Percentiles rank a stretch among this genome's conserved stretches.
Conservation (phyloP, 2,113 vertebrate species). For the Forbesichthys agassizii region DNA sequence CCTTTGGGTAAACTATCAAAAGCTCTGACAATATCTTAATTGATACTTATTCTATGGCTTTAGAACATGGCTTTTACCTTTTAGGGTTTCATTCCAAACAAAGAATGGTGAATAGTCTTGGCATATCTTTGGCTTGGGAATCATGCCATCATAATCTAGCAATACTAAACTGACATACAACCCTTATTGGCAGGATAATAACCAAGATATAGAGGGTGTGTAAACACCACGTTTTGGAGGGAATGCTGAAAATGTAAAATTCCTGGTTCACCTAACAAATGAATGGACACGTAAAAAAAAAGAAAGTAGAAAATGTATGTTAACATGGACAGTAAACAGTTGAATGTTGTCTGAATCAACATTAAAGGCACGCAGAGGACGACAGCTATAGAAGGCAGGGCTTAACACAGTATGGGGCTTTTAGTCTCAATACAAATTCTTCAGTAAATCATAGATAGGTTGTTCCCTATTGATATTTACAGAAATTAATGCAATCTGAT, state of each 20-base stretch:
- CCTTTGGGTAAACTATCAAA: slow-evolving; percentile 6
- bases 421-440: slow-evolving; percentile 41
- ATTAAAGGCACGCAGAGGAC: slow-evolving; percentile 49
- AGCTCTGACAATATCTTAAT: slow-evolving; percentile 22
- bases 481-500: slow-evolving; percentile 35
- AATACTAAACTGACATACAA: not conserved
- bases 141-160: slow-evolving; percentile 18
- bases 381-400: not conserved
- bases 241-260: slow-evolving; percentile 18
- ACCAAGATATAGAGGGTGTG: not conserved
- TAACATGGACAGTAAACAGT: slow-evolving; percentile 6
- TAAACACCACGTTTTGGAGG: slow-evolving; percentile 16
- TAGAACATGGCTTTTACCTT: slow-evolving; percentile 44
- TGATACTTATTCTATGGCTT: slow-evolving; percentile 20
- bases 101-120: slow-evolving; percentile 3
- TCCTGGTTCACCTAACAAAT: not conserved
- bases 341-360: slow-evolving; percentile 51
- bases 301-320: not conserved
- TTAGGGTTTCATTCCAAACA: not conserved
- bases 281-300: slow-evolving; percentile 12
- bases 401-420: slow-evolving; percentile 13
- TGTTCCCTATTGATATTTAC: slow-evolving; percentile 23
- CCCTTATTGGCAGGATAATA: slow-evolving; percentile 5
- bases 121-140: slow-evolving; percentile 51
- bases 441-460: slow-evolving; percentile 1